Evolutionary conservation across 53 echinoderm and acorn worm genomes (phyloP), one percentile per base, ranked within the genome.

Genomic region (Holothuria scabra): DNA sequence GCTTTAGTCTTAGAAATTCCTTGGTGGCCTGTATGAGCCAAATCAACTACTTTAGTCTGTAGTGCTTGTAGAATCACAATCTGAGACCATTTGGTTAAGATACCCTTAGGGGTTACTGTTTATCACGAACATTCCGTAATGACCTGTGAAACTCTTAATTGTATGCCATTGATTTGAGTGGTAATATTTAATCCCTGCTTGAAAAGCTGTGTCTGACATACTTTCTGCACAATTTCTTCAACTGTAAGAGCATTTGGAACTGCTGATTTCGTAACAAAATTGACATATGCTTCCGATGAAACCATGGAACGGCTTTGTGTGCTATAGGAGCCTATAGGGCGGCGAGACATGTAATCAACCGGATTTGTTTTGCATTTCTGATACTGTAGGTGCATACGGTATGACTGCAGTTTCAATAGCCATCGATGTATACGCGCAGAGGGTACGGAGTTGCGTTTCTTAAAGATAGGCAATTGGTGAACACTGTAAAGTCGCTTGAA

Each of bases 331-430:
- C 48, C 48, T 8, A 48, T 48, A 48, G 85, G 86, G 22, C 89
- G 92, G 14, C 89, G 81, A 6, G 92, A 92, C 66, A 86, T 89
- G 83, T 89, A 92, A 74, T 88, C 88, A 44, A 87, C 91, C 29
- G 91, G 91, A 31, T 91, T 88, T 58, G 56, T 57, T 76, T 92
- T 92, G 25, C 86, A 86, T 14, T 88, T 86, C 30, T 83, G 38
- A 69, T 92, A 90, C 29, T 66, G 44, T 24, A 92, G 71, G 30
- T 76, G 60, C 80, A 83, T 88, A 75, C 83, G 81, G 52, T 89
- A 89, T 84, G 55, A 78, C 63, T 91, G 91, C 22, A 91, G 80
- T 79, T 87, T 91, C 20, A 91, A 56, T 58, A 88, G 67, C 88
- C 88, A 91, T 46, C 66, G 56, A 22, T 80, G 68, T 34, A 91